Percentiles rank a stretch among this genome's conserved stretches.
phyloP scores from a whole-genome alignment of 2,797 vertebrate genomes.

The Loriculus beryllinus region DNA sequence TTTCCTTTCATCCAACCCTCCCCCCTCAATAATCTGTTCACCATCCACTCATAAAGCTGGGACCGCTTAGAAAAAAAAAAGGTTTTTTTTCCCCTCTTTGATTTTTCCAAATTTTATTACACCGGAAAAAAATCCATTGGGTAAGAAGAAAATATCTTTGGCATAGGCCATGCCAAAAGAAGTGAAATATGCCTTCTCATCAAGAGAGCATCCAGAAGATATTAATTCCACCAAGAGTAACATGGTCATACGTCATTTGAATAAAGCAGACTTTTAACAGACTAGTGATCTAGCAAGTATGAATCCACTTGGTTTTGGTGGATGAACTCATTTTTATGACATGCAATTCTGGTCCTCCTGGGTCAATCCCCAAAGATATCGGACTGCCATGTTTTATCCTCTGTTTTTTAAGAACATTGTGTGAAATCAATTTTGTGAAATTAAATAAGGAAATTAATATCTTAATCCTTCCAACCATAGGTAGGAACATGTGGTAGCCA shows the following conservation, averaged over 20 bases:
- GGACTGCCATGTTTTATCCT: neutral
- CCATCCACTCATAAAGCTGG: neutral
- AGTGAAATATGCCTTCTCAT: neutral
- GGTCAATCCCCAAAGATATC: neutral
- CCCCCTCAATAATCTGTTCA: neutral
- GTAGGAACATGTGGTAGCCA: neutral
- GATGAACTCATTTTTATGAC: neutral
- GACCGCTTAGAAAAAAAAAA: neutral
- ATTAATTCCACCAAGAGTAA: neutral
- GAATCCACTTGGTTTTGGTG: neutral
- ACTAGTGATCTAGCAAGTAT: neutral
- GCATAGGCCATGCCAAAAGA: neutral
- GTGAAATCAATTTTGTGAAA: neutral
- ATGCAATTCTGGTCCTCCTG: neutral
- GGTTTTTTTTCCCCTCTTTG: neutral
- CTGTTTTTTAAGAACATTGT: neutral
- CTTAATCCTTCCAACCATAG: neutral
- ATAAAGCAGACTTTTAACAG: neutral
- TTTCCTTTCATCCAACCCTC: neutral
- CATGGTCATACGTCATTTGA: neutral
- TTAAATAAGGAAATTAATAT: neutral
- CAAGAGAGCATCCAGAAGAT: neutral
- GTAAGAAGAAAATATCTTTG: neutral
- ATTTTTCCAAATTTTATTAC: neutral
- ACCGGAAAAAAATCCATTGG: neutral